A percentile compares a stretch with the other conserved stretches of the same genome.
Evolutionary conservation across 2,113 vertebrate species (phyloP).

Genomic region (Gadus chalcogrammus): DNA sequence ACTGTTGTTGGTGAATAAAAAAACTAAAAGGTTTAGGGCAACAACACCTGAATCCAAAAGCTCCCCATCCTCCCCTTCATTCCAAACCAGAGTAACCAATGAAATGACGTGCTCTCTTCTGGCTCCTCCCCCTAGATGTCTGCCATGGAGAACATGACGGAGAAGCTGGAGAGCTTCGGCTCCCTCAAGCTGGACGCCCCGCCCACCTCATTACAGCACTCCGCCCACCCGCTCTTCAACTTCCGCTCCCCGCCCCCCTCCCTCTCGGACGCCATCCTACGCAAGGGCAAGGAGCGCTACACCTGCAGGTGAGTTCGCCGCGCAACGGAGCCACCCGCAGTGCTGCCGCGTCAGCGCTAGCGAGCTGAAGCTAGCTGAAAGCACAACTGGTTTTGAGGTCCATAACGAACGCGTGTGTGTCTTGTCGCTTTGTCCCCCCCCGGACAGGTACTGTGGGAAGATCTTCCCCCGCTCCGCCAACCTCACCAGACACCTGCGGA

Average conservation of each 20-base stretch:
- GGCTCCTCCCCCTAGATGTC: slow-evolving; percentile 83
- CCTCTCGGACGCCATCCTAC: slow-evolving; percentile 94
- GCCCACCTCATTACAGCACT: slow-evolving; percentile 85
- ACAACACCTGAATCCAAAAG: too few species aligned
- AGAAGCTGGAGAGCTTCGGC: slow-evolving; percentile 94
- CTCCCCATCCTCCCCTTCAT: too few species aligned
- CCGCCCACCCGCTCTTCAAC: slow-evolving; percentile 92
- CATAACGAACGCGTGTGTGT: not conserved
- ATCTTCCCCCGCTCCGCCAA: slow-evolving; percentile 98
- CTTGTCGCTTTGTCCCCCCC: not conserved
- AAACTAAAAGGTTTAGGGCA: too few species aligned
- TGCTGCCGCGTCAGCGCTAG: not conserved
- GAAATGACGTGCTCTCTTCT: too few species aligned
- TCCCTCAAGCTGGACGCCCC: slow-evolving; percentile 87
- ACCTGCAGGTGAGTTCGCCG: slow-evolving; percentile 85
- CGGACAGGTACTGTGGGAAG: slow-evolving; percentile 98
- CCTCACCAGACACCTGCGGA: slow-evolving; percentile 96
- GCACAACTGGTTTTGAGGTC: not conserved
- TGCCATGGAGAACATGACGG: slow-evolving; percentile 97
- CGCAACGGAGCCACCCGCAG: not conserved
- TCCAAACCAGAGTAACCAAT: too few species aligned
- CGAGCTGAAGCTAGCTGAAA: not conserved
- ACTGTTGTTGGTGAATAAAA: too few species aligned
- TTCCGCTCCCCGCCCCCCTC: slow-evolving; percentile 93
- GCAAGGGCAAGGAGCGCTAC: slow-evolving; percentile 98